Evolutionary conservation across 2,888 invertebrate genomes (phyloP), one percentile per base, ranked within the genome.

Genomic region (Pandemis corylana): DNA sequence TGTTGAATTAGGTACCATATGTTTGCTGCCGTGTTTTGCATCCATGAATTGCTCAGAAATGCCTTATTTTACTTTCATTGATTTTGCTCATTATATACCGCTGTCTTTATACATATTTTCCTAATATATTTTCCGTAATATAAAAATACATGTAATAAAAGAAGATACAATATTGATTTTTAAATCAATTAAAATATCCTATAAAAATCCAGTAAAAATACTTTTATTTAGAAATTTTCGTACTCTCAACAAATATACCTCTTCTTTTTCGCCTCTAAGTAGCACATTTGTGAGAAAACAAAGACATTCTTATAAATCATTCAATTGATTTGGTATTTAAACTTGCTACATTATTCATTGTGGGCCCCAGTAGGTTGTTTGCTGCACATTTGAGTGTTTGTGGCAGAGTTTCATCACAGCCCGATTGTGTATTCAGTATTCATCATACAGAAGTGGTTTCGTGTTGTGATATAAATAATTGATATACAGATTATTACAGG

Each of bases 281-380:
- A 66, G 61, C 36, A 59, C 65, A 28, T 7, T 51, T 49, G 49
- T 51, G 61, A 13, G 42, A 79, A 83, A 84, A 84, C 82, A 83
- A 84, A 80, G 80, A 69, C 71, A 75, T 72, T 70, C 70, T 75
- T 81, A 78, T 12, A 46, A 46, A 12, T 46, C 3, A 5, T 87
- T 86, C 86, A 87, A 78, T 73, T 77, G 78, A 87, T 87, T 90
- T 89, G 85, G 82, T 87, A 88, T 89, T 89, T 84, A 87, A 85
- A 88, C 81, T 78, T 68, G 64, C 78, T 89, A 81, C 86, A 88
- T 90, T 82, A 89, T 90, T 89, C 85, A 90, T 87, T 80, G 73
- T 71, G 80, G 77, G 69, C 77, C 77, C 76, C 44, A 36, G 72
- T 80, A 76, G 73, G 74, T 77, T 80, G 69, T 77, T 74, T 83